Conservation (phyloP, 1,140 invertebrate genomes). For the Pachypsylla venusta region DNA sequence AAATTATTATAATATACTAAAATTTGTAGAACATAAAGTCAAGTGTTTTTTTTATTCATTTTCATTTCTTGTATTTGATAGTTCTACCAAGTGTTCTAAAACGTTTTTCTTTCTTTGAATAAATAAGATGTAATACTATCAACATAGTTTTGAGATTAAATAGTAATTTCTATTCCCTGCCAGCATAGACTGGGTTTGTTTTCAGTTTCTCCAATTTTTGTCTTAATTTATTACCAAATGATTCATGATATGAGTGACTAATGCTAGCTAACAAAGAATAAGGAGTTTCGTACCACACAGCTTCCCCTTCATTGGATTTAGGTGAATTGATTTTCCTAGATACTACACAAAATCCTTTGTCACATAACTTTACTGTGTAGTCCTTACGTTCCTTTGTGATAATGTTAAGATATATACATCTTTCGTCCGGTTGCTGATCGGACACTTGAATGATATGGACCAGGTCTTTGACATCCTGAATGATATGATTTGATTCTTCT, state of each 20-base stretch:
- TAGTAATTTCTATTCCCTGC: too few relatives aligned
- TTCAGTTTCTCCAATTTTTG: neutral
- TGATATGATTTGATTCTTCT: neutral
- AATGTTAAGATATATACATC: neutral
- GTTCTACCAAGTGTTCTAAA: too few relatives aligned
- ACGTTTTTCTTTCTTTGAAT: too few relatives aligned
- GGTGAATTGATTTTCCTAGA: constrained; percentile 1
- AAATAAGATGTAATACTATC: too few relatives aligned
- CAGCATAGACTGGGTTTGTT: neutral
- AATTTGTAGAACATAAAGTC: too few relatives aligned
- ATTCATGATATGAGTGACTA: constrained; percentile 5
- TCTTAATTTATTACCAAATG: neutral
- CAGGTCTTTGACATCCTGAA: constrained; percentile 1
- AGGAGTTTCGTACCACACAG: neutral
- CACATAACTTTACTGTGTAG: constrained; percentile 2
- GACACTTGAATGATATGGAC: constrained; percentile 4
- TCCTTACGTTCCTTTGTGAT: neutral
- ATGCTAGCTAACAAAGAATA: neutral
- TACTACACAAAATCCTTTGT: neutral
- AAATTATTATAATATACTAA: too few relatives aligned
- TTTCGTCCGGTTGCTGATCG: neutral
- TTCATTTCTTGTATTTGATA: too few relatives aligned
- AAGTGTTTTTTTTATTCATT: too few relatives aligned
- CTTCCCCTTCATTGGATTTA: neutral
- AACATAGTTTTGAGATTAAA: too few relatives aligned